Evolutionary conservation across 2,888 invertebrate genomes (phyloP).

Genomic region (Altica lythri): DNA sequence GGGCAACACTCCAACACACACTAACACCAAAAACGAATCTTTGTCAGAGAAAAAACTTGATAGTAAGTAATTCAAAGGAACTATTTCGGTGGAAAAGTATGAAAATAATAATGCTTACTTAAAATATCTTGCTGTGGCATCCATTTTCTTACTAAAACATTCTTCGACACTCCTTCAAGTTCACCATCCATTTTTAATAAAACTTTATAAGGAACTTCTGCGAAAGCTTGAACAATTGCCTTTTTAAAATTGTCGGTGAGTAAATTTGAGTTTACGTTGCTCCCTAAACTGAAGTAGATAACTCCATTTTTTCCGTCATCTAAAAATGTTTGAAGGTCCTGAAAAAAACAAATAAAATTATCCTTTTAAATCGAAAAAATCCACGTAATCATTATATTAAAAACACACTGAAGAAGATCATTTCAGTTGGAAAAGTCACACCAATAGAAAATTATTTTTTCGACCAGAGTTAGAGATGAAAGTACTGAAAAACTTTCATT

Average conservation of each 20-base stretch:
- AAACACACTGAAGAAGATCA: no score
- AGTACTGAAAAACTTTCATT: no score
- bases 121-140: slow-evolving; percentile 53
- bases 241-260: slow-evolving; percentile 46
- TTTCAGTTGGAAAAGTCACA: no score
- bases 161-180: slow-evolving; percentile 45
- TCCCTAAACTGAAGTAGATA: slow-evolving; percentile 56
- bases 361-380: no score
- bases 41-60: no score
- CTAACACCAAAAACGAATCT: no score
- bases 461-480: no score
- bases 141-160: slow-evolving; percentile 55
- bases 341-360: slow-evolving; percentile 24
- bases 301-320: slow-evolving; percentile 51
- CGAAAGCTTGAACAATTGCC: slow-evolving; percentile 50
- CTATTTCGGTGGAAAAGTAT: no score
- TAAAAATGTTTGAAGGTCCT: slow-evolving; percentile 51
- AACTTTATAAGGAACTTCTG: slow-evolving; percentile 53
- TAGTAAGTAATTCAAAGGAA: no score
- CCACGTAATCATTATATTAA: no score
- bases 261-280: slow-evolving; percentile 50
- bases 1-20: no score
- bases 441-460: no score
- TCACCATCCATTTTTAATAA: slow-evolving; percentile 56
- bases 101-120: slow-evolving; percentile 41